phyloP scores from a whole-genome alignment of 2,797 vertebrate species.

The Chloroceryle inda region DNA sequence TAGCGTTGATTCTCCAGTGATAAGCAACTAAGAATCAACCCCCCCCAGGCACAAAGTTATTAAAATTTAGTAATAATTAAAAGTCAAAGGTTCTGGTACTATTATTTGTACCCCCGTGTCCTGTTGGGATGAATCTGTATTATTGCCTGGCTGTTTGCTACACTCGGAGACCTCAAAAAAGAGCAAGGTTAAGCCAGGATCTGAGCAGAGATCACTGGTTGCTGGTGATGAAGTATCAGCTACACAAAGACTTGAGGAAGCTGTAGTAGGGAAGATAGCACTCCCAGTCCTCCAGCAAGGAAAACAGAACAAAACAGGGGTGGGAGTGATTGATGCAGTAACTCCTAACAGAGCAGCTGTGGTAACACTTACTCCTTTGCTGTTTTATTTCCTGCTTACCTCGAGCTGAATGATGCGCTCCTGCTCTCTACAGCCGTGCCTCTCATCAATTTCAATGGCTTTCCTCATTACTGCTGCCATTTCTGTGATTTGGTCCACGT shows the following conservation, averaged over 20 bases:
- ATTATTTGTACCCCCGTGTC: neutral
- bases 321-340: neutral
- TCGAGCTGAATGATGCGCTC: constrained; percentile 94
- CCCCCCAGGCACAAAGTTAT: neutral
- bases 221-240: neutral
- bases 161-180: neutral
- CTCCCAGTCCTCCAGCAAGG: neutral
- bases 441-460: constrained; percentile 95
- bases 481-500: constrained; percentile 96
- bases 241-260: neutral
- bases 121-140: neutral
- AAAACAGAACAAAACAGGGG: neutral
- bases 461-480: constrained; percentile 98
- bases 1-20: neutral
- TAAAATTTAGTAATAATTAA: neutral
- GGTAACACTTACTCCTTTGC: too few relatives aligned
- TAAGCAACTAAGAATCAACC: neutral
- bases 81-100: neutral
- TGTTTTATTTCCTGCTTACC: constrained; percentile 74
- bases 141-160: neutral
- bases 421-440: constrained; percentile 90
- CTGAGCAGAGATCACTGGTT: neutral
- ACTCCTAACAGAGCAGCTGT: neutral
- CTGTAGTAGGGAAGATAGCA: neutral
- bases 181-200: neutral